Evolutionary conservation across 1,140 invertebrate genomes (phyloP).

Genomic region (Dermatophagoides farinae): DNA sequence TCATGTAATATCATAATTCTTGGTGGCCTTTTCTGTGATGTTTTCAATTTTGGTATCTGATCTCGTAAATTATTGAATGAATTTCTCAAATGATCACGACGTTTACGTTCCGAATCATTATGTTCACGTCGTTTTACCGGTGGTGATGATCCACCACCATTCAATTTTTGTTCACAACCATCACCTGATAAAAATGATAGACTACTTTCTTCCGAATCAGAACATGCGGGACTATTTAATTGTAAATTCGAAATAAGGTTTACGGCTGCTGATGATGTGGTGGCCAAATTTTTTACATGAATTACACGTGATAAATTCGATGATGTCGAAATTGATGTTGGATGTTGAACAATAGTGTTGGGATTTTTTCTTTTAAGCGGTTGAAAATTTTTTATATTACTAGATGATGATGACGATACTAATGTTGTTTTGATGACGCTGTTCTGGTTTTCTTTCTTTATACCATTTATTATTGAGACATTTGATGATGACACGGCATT

Average conservation of each 20-base stretch:
- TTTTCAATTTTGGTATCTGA: slow-evolving; percentile 15
- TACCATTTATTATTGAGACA: too few species aligned
- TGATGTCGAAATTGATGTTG: not conserved
- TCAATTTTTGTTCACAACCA: not conserved
- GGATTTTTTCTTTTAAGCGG: too few species aligned
- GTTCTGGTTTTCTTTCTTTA: too few species aligned
- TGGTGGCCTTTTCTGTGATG: slow-evolving; percentile 13
- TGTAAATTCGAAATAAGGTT: too few species aligned
- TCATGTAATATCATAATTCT: slow-evolving; percentile 16
- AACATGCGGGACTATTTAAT: not conserved
- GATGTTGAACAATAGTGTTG: too few species aligned
- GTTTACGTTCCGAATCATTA: slow-evolving; percentile 17
- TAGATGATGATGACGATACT: too few species aligned
- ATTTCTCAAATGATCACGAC: slow-evolving; percentile 16
- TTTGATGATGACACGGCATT: too few species aligned
- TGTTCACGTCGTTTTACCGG: slow-evolving; percentile 13
- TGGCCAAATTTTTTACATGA: not conserved
- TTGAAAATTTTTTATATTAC: too few species aligned
- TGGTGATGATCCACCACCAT: not conserved
- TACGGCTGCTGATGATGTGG: too few species aligned
- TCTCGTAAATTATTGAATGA: slow-evolving; percentile 15
- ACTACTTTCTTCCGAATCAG: slow-evolving; percentile 2
- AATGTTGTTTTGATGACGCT: too few species aligned
- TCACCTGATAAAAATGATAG: not conserved
- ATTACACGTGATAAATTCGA: not conserved